Conservation (phyloP, 2,113 vertebrate species). For the Zosterops borbonicus region DNA sequence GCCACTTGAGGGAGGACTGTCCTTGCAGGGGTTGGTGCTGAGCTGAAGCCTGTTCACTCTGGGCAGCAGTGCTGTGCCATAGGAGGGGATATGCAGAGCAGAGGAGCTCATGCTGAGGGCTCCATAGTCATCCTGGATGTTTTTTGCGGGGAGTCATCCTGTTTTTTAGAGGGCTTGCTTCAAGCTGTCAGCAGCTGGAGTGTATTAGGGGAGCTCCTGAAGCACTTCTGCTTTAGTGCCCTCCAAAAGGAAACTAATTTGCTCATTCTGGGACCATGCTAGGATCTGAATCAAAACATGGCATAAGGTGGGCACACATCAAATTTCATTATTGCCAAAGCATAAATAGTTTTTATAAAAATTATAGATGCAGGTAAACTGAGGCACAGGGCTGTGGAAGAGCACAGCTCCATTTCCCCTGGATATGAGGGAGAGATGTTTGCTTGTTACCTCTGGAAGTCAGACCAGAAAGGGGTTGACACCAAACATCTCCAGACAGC, state of each 20-base stretch:
- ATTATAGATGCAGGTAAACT: neutral
- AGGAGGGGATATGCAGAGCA: neutral
- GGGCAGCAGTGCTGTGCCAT: neutral
- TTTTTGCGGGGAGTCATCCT: neutral
- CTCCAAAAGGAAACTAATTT: neutral
- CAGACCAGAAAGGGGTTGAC: neutral
- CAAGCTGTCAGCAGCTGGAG: neutral
- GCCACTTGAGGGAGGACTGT: neutral
- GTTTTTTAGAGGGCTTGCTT: neutral
- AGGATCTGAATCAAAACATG: neutral
- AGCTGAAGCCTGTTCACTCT: neutral
- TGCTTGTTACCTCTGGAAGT: neutral
- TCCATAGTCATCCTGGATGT: neutral
- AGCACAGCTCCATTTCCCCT: neutral
- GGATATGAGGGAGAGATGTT: accelerated
- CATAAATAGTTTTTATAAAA: neutral
- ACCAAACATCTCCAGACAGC: neutral
- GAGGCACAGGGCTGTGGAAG: neutral
- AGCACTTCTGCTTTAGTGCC: neutral
- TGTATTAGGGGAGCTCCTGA: neutral
- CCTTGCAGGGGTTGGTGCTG: neutral
- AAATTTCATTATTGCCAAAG: neutral
- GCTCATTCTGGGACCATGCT: neutral
- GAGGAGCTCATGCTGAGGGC: neutral
- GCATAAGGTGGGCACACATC: accelerated